A percentile compares a stretch with the other conserved stretches of the same genome.
Evolutionary conservation across 23 tunicate species (phyloP).

Genomic region (Halocynthia roretzi): DNA sequence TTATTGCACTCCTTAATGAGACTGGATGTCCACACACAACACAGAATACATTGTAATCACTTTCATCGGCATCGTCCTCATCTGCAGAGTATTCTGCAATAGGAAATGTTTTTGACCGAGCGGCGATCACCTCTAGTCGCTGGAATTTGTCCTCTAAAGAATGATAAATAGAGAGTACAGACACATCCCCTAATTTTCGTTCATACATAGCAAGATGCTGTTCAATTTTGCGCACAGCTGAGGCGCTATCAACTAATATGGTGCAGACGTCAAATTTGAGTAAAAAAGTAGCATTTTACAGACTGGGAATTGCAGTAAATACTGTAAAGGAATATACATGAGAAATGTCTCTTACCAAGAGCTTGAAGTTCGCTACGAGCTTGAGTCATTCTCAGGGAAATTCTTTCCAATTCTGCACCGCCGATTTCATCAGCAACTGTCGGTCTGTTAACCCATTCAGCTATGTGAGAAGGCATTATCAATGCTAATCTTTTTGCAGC

Average conservation of each 20-base stretch:
- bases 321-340: too few relatives aligned
- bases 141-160: slow-evolving; percentile 51
- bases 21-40: slow-evolving; percentile 88
- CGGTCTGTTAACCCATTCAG: slow-evolving; percentile 75
- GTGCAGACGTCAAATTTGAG: too few relatives aligned
- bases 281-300: too few relatives aligned
- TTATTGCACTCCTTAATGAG: slow-evolving; percentile 50
- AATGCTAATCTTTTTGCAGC: slow-evolving; percentile 47
- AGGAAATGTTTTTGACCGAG: slow-evolving; percentile 43
- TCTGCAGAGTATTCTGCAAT: slow-evolving; percentile 30
- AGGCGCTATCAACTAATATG: too few relatives aligned
- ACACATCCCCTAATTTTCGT: too few relatives aligned
- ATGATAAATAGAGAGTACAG: too few relatives aligned
- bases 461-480: slow-evolving; percentile 65
- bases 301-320: too few relatives aligned
- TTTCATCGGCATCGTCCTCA: slow-evolving; percentile 56
- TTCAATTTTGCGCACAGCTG: too few relatives aligned
- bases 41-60: slow-evolving; percentile 67
- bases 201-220: too few relatives aligned
- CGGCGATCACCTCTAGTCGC: slow-evolving; percentile 48
- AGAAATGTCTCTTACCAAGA: slow-evolving; percentile 18
- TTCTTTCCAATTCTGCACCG: slow-evolving; percentile 65
- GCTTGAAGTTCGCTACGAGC: slow-evolving; percentile 67
- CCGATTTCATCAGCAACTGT: slow-evolving; percentile 82
- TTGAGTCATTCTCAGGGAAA: slow-evolving; percentile 56